Conservation (phyloP, 1,140 invertebrate genomes). For the Lucilia cuprina region DNA sequence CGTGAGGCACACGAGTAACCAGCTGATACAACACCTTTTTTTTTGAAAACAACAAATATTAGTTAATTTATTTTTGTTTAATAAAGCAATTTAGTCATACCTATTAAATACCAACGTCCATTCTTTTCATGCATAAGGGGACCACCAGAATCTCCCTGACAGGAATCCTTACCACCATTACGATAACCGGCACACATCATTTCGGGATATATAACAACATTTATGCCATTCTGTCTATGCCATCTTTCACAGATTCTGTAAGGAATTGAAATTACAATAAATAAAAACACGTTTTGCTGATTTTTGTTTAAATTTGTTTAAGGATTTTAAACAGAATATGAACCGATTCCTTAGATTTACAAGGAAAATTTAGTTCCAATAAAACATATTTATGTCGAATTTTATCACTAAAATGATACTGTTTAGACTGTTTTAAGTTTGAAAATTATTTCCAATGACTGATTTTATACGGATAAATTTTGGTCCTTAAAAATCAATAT, state of each 20-base stretch:
- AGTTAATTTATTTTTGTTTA: neutral
- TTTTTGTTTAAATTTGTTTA: too few species aligned
- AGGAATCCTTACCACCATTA: conserved; percentile 80
- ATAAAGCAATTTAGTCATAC: conserved; percentile 37
- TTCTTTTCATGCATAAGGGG: conserved; percentile 87
- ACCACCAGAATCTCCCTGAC: conserved; percentile 86
- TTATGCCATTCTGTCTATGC: conserved; percentile 84
- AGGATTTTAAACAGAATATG: too few species aligned
- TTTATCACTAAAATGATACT: too few species aligned
- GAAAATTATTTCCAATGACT: too few species aligned
- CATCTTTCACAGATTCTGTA: conserved; percentile 78
- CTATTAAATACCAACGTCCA: conserved; percentile 86
- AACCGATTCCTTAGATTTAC: too few species aligned
- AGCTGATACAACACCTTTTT: conserved; percentile 83
- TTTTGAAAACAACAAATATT: neutral
- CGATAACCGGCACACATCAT: conserved; percentile 97
- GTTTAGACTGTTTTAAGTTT: too few species aligned
- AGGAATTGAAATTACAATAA: neutral
- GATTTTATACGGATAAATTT: too few species aligned
- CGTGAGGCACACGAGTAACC: conserved; percentile 92
- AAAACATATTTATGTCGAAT: too few species aligned
- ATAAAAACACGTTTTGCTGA: neutral
- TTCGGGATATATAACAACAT: conserved; percentile 93
- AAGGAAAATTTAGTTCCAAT: too few species aligned
- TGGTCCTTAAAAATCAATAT: too few species aligned